Conservation (phyloP, 2,113 vertebrate genomes). For the Plecturocebus donacophilus region DNA sequence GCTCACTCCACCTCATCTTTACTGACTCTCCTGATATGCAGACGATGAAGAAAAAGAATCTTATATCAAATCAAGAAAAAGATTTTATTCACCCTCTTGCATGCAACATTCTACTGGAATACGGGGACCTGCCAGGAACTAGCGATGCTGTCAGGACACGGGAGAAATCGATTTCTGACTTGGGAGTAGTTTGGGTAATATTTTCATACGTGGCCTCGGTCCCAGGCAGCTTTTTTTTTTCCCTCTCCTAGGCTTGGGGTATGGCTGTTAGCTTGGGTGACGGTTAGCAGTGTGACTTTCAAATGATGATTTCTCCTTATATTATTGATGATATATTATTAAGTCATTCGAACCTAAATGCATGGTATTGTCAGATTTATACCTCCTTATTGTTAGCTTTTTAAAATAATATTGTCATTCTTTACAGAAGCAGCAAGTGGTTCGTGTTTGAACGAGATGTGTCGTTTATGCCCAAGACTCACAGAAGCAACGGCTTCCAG, state of each 20-base stretch:
- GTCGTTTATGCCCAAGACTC: slow-evolving; percentile 68
- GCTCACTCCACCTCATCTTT: slow-evolving; percentile 82
- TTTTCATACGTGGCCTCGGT: not conserved
- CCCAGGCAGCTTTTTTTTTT: not conserved
- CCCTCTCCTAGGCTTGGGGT: not conserved
- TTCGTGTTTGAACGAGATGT: slow-evolving; percentile 65
- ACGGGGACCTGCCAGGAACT: slow-evolving; percentile 77
- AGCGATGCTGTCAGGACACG: slow-evolving; percentile 76
- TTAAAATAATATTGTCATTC: not conserved
- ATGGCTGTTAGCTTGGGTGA: slow-evolving; percentile 16
- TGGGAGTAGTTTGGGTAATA: slow-evolving; percentile 41
- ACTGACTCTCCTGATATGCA: slow-evolving; percentile 83
- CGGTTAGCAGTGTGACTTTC: not conserved
- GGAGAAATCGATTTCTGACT: slow-evolving; percentile 63
- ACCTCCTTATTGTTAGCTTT: not conserved
- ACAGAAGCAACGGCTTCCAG: slow-evolving; percentile 28
- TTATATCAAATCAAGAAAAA: slow-evolving; percentile 76
- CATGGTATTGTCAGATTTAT: not conserved
- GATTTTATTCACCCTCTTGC: slow-evolving; percentile 83
- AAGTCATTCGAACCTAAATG: not conserved
- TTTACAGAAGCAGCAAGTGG: slow-evolving; percentile 55
- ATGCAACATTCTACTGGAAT: slow-evolving; percentile 77
- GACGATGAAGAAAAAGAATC: slow-evolving; percentile 75
- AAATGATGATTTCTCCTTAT: not conserved
- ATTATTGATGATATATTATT: not conserved